phyloP scores from a whole-genome alignment of 2,888 invertebrate genomes.

The Scaeva pyrastri region DNA sequence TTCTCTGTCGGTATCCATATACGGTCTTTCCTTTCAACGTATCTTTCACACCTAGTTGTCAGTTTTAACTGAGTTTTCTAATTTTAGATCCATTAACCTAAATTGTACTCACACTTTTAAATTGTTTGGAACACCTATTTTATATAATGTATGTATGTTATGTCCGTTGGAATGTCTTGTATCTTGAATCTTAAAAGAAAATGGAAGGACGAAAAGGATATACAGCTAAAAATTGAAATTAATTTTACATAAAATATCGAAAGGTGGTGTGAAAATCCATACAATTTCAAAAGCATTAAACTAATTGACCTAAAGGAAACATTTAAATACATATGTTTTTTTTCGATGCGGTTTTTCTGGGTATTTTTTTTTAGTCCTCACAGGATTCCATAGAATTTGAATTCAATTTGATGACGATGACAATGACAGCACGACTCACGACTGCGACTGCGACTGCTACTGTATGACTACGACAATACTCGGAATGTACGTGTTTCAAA shows the following conservation, averaged over 20 bases:
- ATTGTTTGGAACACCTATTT: not conserved
- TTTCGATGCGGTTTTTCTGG: slow-evolving; percentile 6
- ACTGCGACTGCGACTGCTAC: no score
- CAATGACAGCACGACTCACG: slow-evolving; percentile 20
- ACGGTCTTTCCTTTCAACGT: slow-evolving; percentile 13
- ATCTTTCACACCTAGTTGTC: slow-evolving; percentile 41
- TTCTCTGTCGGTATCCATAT: not conserved
- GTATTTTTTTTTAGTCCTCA: slow-evolving; percentile 2
- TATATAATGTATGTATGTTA: not conserved
- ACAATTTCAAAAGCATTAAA: slow-evolving; percentile 13
- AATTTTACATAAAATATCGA: slow-evolving; percentile 36
- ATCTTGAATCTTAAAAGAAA: not conserved
- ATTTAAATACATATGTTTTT: no score
- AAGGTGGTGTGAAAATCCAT: slow-evolving; percentile 1
- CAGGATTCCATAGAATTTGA: slow-evolving; percentile 25
- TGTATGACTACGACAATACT: no score
- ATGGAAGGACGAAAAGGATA: not conserved
- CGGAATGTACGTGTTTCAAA: not conserved
- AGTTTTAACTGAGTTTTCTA: slow-evolving; percentile 67
- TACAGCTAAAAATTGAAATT: slow-evolving; percentile 14
- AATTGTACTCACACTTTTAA: slow-evolving; percentile 61
- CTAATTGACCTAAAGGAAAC: slow-evolving; percentile 62
- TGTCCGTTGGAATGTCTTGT: not conserved
- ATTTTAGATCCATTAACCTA: slow-evolving; percentile 64
- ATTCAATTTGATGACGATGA: slow-evolving; percentile 43